Percentiles rank a stretch among this genome's conserved stretches.
Evolutionary conservation across 2,888 invertebrate species (phyloP).

Genomic region (Dynastes maya): DNA sequence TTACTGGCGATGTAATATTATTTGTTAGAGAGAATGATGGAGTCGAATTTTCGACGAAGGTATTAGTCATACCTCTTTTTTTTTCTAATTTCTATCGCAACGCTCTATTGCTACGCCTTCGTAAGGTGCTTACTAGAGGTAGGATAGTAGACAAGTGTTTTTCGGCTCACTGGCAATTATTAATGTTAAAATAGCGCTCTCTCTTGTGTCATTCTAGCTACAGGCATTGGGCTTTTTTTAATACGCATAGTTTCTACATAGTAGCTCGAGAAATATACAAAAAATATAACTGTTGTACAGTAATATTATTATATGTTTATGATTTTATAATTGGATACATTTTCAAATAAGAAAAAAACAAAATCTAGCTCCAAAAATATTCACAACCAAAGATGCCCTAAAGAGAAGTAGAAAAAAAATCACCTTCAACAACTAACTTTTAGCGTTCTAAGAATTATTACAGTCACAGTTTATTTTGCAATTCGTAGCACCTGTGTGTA

Average conservation of each 20-base stretch:
- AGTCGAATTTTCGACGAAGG: slow-evolving; percentile 24
- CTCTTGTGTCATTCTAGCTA: slow-evolving; percentile 15
- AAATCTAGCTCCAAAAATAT: not conserved
- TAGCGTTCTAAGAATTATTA: too few species aligned
- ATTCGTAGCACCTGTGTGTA: too few species aligned
- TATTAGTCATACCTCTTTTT: slow-evolving; percentile 35
- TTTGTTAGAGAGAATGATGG: slow-evolving; percentile 15
- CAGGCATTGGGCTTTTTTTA: slow-evolving; percentile 11
- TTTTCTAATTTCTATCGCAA: not conserved
- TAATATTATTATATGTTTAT: slow-evolving; percentile 12
- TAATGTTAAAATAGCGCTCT: slow-evolving; percentile 26
- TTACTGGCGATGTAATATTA: not conserved
- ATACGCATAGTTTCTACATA: not conserved
- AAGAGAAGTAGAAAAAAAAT: not conserved
- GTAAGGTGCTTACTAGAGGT: slow-evolving; percentile 22
- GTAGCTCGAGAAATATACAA: not conserved
- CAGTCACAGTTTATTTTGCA: too few species aligned
- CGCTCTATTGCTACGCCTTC: slow-evolving; percentile 20
- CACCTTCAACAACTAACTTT: not conserved
- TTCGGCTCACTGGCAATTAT: slow-evolving; percentile 21
- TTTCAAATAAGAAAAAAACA: not conserved
- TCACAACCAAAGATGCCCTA: too few species aligned
- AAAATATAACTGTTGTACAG: slow-evolving; percentile 8
- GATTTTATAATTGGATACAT: not conserved
- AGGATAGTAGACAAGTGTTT: slow-evolving; percentile 19